Percentiles rank a stretch among this genome's conserved stretches.
Evolutionary conservation across 1,140 invertebrate species (phyloP).

Genomic region (Diploscapter pachys): DNA sequence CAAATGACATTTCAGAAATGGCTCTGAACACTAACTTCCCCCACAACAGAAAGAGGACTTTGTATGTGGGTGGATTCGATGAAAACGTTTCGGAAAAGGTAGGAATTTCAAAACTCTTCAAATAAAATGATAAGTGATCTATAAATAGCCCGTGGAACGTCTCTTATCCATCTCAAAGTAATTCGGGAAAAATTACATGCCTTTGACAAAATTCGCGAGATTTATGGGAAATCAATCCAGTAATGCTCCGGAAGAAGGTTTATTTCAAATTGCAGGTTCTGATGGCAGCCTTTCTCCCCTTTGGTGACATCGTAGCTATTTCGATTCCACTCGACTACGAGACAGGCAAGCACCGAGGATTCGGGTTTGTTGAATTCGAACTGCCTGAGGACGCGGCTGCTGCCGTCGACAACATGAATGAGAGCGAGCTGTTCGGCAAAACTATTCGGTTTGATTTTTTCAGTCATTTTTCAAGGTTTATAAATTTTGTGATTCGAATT

Average conservation of each 20-base stretch:
- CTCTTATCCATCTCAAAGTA: too few relatives aligned
- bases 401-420: slow-evolving; percentile 99
- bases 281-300: slow-evolving; percentile 92
- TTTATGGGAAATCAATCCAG: too few relatives aligned
- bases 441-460: slow-evolving; percentile 71
- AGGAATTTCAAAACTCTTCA: not conserved
- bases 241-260: too few relatives aligned
- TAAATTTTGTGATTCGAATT: not conserved
- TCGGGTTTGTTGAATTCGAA: slow-evolving; percentile 79
- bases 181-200: too few relatives aligned
- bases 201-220: too few relatives aligned
- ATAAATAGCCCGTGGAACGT: too few relatives aligned
- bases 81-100: slow-evolving; percentile 96
- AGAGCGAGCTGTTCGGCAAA: slow-evolving; percentile 92
- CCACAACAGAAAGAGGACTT: slow-evolving; percentile 52
- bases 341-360: slow-evolving; percentile 63
- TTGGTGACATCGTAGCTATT: slow-evolving; percentile 93
- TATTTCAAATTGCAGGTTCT: slow-evolving; percentile 59
- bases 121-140: too few relatives aligned
- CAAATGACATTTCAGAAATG: too few relatives aligned
- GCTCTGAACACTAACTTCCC: slow-evolving; percentile 47
- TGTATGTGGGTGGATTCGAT: slow-evolving; percentile 76
- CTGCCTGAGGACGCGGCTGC: slow-evolving; percentile 79
- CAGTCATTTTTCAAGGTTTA: too few relatives aligned
- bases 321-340: slow-evolving; percentile 98